These are phyloP conservation scores for Lottia gigantea DNA, from an alignment of 2,888 invertebrate genomes.

Conservation along the genomic window DNA sequence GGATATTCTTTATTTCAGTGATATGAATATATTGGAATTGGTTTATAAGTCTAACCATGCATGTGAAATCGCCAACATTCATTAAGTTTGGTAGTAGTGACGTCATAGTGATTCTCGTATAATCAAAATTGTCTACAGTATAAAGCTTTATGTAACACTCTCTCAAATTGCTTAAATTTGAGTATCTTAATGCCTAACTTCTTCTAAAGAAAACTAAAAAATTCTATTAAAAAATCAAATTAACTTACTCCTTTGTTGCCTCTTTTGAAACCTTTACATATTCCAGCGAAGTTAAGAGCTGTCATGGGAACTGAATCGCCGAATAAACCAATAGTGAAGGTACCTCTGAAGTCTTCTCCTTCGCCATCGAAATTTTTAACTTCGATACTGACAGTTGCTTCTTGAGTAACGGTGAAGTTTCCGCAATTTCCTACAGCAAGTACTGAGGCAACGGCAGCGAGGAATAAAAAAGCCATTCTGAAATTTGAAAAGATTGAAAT, in stretches of 20 bases:
- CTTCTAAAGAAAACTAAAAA: no score
- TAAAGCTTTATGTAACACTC: no score
- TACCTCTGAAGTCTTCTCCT: slow-evolving; percentile 59
- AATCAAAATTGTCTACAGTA: no score
- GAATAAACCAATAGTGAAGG: slow-evolving; percentile 63
- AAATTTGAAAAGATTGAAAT: not conserved
- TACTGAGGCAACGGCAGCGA: slow-evolving; percentile 26
- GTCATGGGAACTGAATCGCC: slow-evolving; percentile 67
- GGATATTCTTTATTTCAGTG: no score
- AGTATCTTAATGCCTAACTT: no score
- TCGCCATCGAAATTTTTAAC: slow-evolving; percentile 61
- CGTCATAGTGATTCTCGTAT: no score
- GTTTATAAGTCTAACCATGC: no score
- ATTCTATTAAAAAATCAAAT: not conserved
- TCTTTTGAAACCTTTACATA: slow-evolving; percentile 62
- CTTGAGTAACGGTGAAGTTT: slow-evolving; percentile 60
- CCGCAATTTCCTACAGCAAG: slow-evolving; percentile 34
- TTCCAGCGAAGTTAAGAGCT: slow-evolving; percentile 62
- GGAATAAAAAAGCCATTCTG: slow-evolving; percentile 32
- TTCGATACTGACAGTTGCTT: slow-evolving; percentile 63
- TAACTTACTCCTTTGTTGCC: slow-evolving; percentile 29
- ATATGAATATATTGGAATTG: no score
- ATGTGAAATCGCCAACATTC: no score
- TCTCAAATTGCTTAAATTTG: no score
- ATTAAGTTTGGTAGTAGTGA: no score